phyloP scores from a whole-genome alignment of 2,888 invertebrate genomes.

The Odontomyia ornata region DNA sequence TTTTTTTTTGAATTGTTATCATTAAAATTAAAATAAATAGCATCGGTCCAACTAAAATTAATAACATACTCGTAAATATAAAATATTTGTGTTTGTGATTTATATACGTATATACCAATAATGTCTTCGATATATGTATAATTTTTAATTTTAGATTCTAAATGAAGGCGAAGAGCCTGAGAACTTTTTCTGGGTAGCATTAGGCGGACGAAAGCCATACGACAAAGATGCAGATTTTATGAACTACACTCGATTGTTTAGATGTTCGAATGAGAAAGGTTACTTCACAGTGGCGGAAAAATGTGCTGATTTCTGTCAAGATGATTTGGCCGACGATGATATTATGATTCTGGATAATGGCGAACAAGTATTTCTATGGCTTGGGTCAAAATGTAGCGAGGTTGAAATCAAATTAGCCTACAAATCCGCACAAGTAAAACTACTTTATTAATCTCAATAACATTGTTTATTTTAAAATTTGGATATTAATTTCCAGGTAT shows the following conservation, averaged over 20 bases:
- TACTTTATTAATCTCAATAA: not conserved
- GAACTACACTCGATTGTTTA: conserved; percentile 91
- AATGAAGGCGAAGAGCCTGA: conserved; percentile 97
- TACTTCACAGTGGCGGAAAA: conserved; percentile 99
- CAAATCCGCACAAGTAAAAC: conserved; percentile 88
- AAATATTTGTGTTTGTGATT: too few species aligned
- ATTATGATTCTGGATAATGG: conserved; percentile 99
- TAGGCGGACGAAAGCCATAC: conserved; percentile 90
- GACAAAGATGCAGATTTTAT: conserved; percentile 91
- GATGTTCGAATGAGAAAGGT: conserved; percentile 99
- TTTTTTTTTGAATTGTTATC: too few species aligned
- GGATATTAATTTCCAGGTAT: conserved; percentile 73
- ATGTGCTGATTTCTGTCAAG: conserved; percentile 77
- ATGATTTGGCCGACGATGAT: conserved; percentile 98
- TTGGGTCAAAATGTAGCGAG: conserved; percentile 95
- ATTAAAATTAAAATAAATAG: too few species aligned
- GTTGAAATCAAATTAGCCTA: conserved; percentile 98
- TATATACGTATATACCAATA: too few species aligned
- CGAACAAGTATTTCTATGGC: conserved; percentile 96
- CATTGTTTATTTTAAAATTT: not conserved
- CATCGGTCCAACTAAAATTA: too few species aligned
- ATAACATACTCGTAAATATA: too few species aligned
- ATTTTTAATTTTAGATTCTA: conserved; percentile 72
- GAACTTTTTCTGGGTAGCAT: conserved; percentile 98
- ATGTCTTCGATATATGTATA: too few species aligned